These are phyloP conservation scores for Portevinia maculata DNA, from an alignment of 2,888 invertebrate species.

Conservation along the genomic window DNA sequence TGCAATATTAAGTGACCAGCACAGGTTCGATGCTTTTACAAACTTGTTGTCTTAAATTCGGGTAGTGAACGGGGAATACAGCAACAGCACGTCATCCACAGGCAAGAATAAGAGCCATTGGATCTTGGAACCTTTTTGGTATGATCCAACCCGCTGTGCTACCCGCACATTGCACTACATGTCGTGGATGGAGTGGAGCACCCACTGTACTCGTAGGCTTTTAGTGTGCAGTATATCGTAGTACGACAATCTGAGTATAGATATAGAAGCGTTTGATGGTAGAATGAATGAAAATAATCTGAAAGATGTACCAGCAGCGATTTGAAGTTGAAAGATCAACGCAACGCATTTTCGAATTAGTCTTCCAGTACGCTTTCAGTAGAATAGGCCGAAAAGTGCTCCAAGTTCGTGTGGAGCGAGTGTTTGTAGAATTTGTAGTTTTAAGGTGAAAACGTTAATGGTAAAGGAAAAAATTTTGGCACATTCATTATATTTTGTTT, in stretches of 20 bases:
- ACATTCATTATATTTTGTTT: neutral
- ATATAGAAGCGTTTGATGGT: constrained; percentile 59
- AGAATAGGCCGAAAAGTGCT: constrained; percentile 69
- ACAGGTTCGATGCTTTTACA: constrained; percentile 51
- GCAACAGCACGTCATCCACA: no score
- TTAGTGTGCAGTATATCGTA: constrained; percentile 48
- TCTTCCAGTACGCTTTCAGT: constrained; percentile 75
- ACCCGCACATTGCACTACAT: neutral
- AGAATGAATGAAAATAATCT: constrained; percentile 65
- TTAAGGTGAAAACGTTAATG: constrained; percentile 15
- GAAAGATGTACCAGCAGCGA: constrained; percentile 66
- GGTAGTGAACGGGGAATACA: constrained; percentile 16
- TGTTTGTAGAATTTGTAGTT: constrained; percentile 25
- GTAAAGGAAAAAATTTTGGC: constrained; percentile 24
- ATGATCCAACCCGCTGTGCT: constrained; percentile 59
- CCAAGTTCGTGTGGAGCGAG: constrained; percentile 20
- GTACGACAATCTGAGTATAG: constrained; percentile 31
- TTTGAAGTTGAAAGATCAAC: constrained; percentile 70
- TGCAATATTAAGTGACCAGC: constrained; percentile 44
- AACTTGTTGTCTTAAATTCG: constrained; percentile 33
- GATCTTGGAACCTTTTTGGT: constrained; percentile 69
- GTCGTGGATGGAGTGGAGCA: constrained; percentile 23
- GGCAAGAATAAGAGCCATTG: constrained; percentile 49
- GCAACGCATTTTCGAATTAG: constrained; percentile 73
- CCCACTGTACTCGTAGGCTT: constrained; percentile 46